A percentile compares a stretch with the other conserved stretches of the same genome.
These are phyloP conservation scores for Poeciliopsis gracilis DNA, from an alignment of 2,797 vertebrate genomes.

Conservation along the genomic window DNA sequence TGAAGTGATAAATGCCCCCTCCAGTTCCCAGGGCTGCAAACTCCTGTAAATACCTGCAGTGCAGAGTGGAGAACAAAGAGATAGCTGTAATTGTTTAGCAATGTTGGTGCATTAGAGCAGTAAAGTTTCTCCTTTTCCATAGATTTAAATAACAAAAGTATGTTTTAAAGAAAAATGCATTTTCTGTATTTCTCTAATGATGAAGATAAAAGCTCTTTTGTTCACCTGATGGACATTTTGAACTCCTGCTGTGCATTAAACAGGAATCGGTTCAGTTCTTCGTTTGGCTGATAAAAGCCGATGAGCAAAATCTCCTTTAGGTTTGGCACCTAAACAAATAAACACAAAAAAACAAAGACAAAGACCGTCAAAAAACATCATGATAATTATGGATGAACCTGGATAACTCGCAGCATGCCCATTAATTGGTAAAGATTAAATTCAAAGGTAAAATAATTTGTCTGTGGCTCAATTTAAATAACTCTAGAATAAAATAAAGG, in stretches of 20 bases:
- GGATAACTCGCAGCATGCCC: too few species aligned
- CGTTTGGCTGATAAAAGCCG: conserved; percentile 97
- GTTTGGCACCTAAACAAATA: conserved; percentile 82
- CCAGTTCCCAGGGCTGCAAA: conserved; percentile 94
- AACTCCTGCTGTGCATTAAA: conserved; percentile 91
- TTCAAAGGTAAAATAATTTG: background rate
- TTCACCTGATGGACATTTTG: conserved; percentile 91
- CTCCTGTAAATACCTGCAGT: conserved; percentile 93
- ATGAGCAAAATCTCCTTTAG: conserved; percentile 96
- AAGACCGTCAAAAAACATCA: background rate
- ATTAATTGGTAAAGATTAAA: background rate
- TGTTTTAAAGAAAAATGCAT: background rate
- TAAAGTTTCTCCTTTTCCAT: background rate
- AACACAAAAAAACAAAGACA: background rate
- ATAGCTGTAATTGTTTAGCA: conserved; percentile 25
- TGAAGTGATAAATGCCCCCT: conserved; percentile 97
- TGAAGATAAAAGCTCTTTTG: background rate
- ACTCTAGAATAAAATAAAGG: background rate
- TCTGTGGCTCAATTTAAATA: background rate
- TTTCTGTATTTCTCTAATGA: background rate
- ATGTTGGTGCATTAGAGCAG: background rate
- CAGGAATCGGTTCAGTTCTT: conserved; percentile 91
- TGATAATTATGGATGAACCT: background rate
- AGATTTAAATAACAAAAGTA: background rate
- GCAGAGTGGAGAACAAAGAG: conserved; percentile 25